Conservation (phyloP, 2,797 vertebrate species). For the Schizopygopsis malacanthus region DNA sequence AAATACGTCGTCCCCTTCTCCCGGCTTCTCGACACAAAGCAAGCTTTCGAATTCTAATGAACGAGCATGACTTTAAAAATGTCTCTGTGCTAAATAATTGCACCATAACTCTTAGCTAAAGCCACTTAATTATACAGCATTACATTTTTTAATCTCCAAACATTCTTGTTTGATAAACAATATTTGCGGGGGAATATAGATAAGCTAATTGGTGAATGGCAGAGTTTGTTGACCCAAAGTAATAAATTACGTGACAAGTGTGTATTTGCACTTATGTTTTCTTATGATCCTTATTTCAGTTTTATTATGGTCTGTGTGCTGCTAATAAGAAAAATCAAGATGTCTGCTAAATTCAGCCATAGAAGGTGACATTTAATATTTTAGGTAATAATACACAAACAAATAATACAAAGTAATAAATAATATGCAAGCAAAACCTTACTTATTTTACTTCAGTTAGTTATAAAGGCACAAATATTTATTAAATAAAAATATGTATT, state of each 20-base stretch:
- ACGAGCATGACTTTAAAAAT: slow-evolving; percentile 38
- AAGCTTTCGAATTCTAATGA: slow-evolving; percentile 57
- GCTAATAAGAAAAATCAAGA: slow-evolving; percentile 26
- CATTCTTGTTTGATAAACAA: slow-evolving; percentile 36
- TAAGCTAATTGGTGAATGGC: not conserved
- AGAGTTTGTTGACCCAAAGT: slow-evolving; percentile 20
- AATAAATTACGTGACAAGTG: slow-evolving; percentile 2
- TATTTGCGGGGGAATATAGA: not conserved
- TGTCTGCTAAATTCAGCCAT: slow-evolving; percentile 19
- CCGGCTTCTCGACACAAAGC: slow-evolving; percentile 27
- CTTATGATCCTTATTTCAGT: not conserved
- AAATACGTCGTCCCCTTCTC: slow-evolving; percentile 40
- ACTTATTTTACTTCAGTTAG: no score
- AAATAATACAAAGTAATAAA: not conserved
- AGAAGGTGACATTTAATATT: not conserved
- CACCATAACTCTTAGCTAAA: slow-evolving; percentile 24
- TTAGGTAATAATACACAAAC: not conserved
- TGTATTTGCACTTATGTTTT: not conserved
- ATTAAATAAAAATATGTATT: no score
- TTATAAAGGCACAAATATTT: no score
- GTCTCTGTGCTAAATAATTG: slow-evolving; percentile 3
- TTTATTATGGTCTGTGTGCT: slow-evolving; percentile 12
- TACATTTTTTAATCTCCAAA: slow-evolving; percentile 20
- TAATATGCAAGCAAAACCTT: slow-evolving; percentile 11
- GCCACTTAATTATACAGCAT: slow-evolving; percentile 18